phyloP scores from a whole-genome alignment of 2,113 vertebrate genomes.

The Tauraco erythrolophus region DNA sequence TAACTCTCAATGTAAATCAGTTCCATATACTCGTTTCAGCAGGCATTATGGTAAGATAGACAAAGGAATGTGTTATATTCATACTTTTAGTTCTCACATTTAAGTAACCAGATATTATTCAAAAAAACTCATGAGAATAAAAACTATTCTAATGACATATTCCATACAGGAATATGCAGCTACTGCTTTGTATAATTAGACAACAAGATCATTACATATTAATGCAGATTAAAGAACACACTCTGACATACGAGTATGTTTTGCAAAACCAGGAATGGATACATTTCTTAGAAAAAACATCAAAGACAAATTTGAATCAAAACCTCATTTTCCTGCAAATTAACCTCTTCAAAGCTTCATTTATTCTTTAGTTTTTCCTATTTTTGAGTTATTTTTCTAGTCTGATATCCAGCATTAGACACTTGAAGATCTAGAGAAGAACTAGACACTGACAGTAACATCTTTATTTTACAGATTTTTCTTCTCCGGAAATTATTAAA shows the following conservation, averaged over 20 bases:
- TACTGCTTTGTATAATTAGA: not conserved
- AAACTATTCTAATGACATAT: not conserved
- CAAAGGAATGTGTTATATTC: not conserved
- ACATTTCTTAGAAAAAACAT: not conserved
- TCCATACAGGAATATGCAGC: not conserved
- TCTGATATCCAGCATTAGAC: not conserved
- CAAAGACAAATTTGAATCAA: not conserved
- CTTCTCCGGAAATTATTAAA: not conserved
- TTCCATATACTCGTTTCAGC: not conserved
- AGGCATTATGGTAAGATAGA: not conserved
- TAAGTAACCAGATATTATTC: not conserved
- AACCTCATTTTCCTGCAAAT: not conserved
- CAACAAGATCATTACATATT: not conserved
- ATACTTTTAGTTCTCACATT: not conserved
- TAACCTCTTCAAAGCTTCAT: not conserved
- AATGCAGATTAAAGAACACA: not conserved
- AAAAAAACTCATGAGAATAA: not conserved
- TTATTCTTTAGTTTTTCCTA: not conserved
- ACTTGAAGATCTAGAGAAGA: not conserved
- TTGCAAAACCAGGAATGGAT: not conserved
- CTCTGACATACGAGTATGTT: not conserved
- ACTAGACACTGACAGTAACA: not conserved
- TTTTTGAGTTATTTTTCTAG: not conserved
- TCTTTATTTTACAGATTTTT: not conserved
- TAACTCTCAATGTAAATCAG: not conserved